A percentile compares a stretch with the other conserved stretches of the same genome.
These are phyloP conservation scores for Argyrosomus japonicus DNA, from an alignment of 2,113 vertebrate species.

Conservation along the genomic window DNA sequence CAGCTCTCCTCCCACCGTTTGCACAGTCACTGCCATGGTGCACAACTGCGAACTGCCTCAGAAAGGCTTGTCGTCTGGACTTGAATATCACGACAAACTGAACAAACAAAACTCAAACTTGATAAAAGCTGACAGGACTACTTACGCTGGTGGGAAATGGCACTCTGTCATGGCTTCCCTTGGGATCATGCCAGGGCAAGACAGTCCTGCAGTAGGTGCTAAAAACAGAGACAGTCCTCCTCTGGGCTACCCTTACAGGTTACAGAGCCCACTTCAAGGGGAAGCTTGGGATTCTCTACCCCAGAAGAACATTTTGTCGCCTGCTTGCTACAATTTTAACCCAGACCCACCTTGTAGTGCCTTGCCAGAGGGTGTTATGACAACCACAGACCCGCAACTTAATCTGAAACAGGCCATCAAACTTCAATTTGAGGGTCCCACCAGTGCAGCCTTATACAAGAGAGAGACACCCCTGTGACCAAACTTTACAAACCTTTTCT, in stretches of 20 bases:
- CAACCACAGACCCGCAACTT: slow-evolving; percentile 84
- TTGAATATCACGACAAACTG: slow-evolving; percentile 71
- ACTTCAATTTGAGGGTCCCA: slow-evolving; percentile 88
- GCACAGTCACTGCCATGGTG: slow-evolving; percentile 64
- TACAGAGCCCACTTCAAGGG: slow-evolving; percentile 68
- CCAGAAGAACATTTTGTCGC: slow-evolving; percentile 69
- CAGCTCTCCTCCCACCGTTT: slow-evolving; percentile 57
- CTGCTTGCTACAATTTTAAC: slow-evolving; percentile 63
- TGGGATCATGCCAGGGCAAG: slow-evolving; percentile 81
- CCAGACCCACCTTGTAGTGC: slow-evolving; percentile 61
- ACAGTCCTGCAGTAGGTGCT: slow-evolving; percentile 57
- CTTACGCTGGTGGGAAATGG: slow-evolving; percentile 73
- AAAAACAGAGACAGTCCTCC: slow-evolving; percentile 76
- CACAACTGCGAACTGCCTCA: slow-evolving; percentile 68
- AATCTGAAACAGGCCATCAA: slow-evolving; percentile 89
- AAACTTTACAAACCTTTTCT: neutral
- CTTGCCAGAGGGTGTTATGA: slow-evolving; percentile 74
- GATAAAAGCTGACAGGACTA: slow-evolving; percentile 63
- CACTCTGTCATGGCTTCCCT: slow-evolving; percentile 83
- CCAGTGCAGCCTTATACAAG: slow-evolving; percentile 84
- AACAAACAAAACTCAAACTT: slow-evolving; percentile 69
- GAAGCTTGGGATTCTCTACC: slow-evolving; percentile 69
- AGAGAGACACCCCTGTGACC: slow-evolving; percentile 85
- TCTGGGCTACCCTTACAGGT: slow-evolving; percentile 76
- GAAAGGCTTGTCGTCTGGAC: slow-evolving; percentile 56